Base-by-base conservation (phyloP, 2,888 invertebrate species). In the Crematogaster levior region DNA sequence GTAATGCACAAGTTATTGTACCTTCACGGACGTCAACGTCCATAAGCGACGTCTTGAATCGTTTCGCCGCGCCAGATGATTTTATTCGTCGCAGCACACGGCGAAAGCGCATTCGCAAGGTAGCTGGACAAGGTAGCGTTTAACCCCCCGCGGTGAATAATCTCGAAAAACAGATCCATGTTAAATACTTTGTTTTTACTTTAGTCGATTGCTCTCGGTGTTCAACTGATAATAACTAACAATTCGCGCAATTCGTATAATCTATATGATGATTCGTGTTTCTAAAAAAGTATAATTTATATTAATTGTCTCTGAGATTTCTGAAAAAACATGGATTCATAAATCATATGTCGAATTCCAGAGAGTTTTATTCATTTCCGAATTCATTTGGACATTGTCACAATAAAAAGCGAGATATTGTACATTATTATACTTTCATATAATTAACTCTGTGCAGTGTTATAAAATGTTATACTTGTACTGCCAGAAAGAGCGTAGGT, bases 21-120 rank as follows among this genome's bases (percentile, higher is more conserved):
- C 83, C 84, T 89, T 89, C 89, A 89, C 86, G 89, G 86, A 77
- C 83, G 86, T 89, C 89, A 89, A 37, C 65, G 79, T 24, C 48
- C 46, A 48, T 24, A 63, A 63, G 63, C 58, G 65, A 40, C 53
- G 56, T 56, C 34, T 73, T 21, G 61, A 61, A 61, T 61, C 46
- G 51, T 34, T 34, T 34, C 51, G 34, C 18, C 51, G 18, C 56
- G 61, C 60, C 37, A 24, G 56, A 60, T n/a, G 66, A 66, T 65
- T 53, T 75, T 75, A 75, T 66, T 75, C 51, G 66, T 75, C 51
- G 51, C 21, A 48, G 27, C 48, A 18, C 12, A 18, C 12, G 24
- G 37, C 15, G 24, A 37, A 51, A 60, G 30, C 43, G 43, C 43
- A 34, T 15, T 74, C 61, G 18, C 65, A 7, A 53, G 66, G 27